Evolutionary conservation across 2,888 invertebrate species (phyloP), one percentile per base, ranked within the genome.

Genomic region (Amblyjoppa proteus): DNA sequence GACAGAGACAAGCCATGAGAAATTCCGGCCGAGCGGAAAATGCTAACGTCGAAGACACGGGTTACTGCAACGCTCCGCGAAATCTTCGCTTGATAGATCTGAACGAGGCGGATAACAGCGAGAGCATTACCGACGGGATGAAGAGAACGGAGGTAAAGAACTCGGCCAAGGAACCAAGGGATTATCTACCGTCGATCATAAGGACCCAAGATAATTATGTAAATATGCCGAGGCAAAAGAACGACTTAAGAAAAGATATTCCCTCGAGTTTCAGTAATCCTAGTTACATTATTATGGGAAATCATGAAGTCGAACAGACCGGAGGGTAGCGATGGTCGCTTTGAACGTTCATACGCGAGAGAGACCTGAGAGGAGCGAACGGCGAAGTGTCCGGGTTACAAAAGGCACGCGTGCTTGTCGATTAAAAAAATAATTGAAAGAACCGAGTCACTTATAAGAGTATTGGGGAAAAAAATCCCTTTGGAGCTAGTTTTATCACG

Each of bases 141-240:
- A 81, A 28, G 34, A 61, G 66, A 1, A 34, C 61, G 61, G 76
- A 58, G 0, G 58, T 83, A 5, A 77, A 87, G 6, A 79, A 83
- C 7, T 58, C 80, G 1, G 16, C 77, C 5, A 80, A 87, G 20
- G 73, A 75, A 76, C 16, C 66, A 7, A 88, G 49, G 16, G 84
- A 93, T 11, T 89, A 92, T 49, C 88, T 91, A 5, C 92, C 94
- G 38, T 64, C 88, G 9, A 92, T 93, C 20, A 91, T 92, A 13
- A 89, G 88, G 11, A 92, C 93, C 0, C 90, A 92, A 34, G 95
- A 95, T 87, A 95, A 95, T 93, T 95, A 95, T 87, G 94, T 95
- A 1, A 95, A 95, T 88, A 95, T 95, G 94, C 95, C 95, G 0
- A 94, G 95, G 86, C 95, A 95, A 85, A 95, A 95, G 88, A 94